Evolutionary conservation across 2,888 invertebrate genomes (phyloP).

Genomic region (Drosophila meridiana): DNA sequence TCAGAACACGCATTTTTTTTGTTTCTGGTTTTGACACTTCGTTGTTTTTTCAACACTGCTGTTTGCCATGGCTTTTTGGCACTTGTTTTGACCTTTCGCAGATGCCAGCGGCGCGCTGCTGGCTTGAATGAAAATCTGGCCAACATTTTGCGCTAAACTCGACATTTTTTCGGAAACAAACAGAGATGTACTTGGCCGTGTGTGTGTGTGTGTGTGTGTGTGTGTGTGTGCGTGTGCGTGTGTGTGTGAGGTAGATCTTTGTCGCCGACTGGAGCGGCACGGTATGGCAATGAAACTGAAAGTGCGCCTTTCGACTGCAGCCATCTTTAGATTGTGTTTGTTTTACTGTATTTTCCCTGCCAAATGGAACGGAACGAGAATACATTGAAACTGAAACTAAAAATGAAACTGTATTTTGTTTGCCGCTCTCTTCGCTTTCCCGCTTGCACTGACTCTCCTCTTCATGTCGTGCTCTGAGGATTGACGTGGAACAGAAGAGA

Average conservation of each 20-base stretch:
- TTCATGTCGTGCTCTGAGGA: background rate
- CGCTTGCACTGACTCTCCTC: too few species aligned
- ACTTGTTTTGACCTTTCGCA: slow-evolving; percentile 50
- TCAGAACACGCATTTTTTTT: slow-evolving; percentile 56
- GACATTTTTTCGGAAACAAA: slow-evolving; percentile 15
- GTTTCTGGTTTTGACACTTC: slow-evolving; percentile 6
- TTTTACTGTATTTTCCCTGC: background rate
- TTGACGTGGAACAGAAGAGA: background rate
- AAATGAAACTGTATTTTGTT: background rate
- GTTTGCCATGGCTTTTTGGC: slow-evolving; percentile 48
- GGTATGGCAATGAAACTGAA: slow-evolving; percentile 1
- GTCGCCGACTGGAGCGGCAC: background rate
- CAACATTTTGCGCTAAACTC: slow-evolving; percentile 23
- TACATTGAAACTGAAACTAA: background rate
- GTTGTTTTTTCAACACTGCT: slow-evolving; percentile 5
- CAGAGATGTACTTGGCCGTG: background rate
- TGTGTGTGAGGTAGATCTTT: background rate
- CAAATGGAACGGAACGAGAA: background rate
- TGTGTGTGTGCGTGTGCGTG: background rate
- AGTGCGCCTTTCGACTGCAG: background rate
- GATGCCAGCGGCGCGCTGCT: slow-evolving; percentile 6
- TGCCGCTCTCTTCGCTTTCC: background rate
- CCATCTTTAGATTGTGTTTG: background rate
- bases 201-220: background rate
- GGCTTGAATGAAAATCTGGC: slow-evolving; percentile 30